phyloP scores from a whole-genome alignment of 2,797 vertebrate genomes.

The Sebastes flavidus region DNA sequence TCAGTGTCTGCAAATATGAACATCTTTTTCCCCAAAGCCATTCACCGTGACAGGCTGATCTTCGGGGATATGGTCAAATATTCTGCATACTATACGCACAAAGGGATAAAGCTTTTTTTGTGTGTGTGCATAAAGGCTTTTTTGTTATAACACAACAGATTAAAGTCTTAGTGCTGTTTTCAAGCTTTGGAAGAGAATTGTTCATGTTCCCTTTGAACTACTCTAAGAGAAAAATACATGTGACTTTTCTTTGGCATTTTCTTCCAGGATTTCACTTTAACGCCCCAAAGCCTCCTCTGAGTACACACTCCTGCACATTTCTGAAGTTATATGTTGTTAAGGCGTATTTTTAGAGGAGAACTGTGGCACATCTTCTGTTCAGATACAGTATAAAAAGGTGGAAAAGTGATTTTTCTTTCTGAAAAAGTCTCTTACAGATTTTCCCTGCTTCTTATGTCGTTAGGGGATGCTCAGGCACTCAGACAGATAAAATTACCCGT shows the following conservation, averaged over 20 bases:
- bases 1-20: slow-evolving; percentile 53
- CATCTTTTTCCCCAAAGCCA: slow-evolving; percentile 23
- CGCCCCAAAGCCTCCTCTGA: neutral
- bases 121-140: slow-evolving; percentile 38
- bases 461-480: slow-evolving; percentile 46
- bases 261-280: neutral
- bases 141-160: slow-evolving; percentile 51
- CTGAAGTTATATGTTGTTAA: neutral
- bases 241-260: slow-evolving; percentile 32
- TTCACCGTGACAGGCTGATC: slow-evolving; percentile 45
- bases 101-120: slow-evolving; percentile 41
- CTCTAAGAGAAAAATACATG: slow-evolving; percentile 14
- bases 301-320: neutral
- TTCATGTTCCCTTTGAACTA: slow-evolving; percentile 33
- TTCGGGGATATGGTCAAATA: slow-evolving; percentile 53
- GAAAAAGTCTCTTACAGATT: slow-evolving; percentile 9
- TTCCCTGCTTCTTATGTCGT: slow-evolving; percentile 27
- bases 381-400: neutral
- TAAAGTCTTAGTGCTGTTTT: slow-evolving; percentile 36
- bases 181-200: slow-evolving; percentile 15
- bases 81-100: slow-evolving; percentile 40
- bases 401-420: neutral
- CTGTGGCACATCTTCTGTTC: neutral
- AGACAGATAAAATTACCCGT: slow-evolving; percentile 63
- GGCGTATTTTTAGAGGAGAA: neutral